Evolutionary conservation across 2,888 invertebrate species (phyloP).

Genomic region (Notodonta ziczac): DNA sequence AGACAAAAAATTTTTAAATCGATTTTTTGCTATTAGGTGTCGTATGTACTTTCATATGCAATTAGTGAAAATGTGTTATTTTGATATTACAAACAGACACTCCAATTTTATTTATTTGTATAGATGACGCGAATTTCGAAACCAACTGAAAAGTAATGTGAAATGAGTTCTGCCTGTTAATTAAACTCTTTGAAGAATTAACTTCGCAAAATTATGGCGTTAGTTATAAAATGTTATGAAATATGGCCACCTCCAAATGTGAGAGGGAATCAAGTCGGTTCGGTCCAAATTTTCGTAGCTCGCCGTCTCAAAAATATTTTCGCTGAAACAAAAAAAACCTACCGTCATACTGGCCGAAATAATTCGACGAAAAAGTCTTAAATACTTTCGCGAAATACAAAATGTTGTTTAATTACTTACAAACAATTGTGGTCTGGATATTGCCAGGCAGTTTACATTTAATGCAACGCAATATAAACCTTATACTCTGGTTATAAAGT

Average conservation of each 20-base stretch:
- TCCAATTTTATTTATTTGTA: too few species aligned
- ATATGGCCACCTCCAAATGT: not conserved
- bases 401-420: slow-evolving; percentile 59
- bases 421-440: slow-evolving; percentile 16
- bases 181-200: too few species aligned
- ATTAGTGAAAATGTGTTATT: too few species aligned
- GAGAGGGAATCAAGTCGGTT: not conserved
- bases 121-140: too few species aligned
- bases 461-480: not conserved
- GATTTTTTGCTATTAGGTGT: too few species aligned
- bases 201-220: too few species aligned
- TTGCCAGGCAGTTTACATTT: slow-evolving; percentile 6
- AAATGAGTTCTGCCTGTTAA: too few species aligned
- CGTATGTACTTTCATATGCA: too few species aligned
- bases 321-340: slow-evolving; percentile 32
- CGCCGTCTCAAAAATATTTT: slow-evolving; percentile 38
- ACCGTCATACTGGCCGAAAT: slow-evolving; percentile 37
- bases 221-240: too few species aligned
- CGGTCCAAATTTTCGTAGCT: slow-evolving; percentile 12
- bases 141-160: too few species aligned
- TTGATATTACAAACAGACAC: too few species aligned
- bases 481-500: not conserved
- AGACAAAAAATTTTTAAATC: too few species aligned
- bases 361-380: slow-evolving; percentile 47
- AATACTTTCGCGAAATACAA: slow-evolving; percentile 52